Percentiles rank a stretch among this genome's conserved stretches.
These are phyloP conservation scores for Oxycera nigricornis DNA, from an alignment of 2,888 invertebrate genomes.

Conservation along the genomic window DNA sequence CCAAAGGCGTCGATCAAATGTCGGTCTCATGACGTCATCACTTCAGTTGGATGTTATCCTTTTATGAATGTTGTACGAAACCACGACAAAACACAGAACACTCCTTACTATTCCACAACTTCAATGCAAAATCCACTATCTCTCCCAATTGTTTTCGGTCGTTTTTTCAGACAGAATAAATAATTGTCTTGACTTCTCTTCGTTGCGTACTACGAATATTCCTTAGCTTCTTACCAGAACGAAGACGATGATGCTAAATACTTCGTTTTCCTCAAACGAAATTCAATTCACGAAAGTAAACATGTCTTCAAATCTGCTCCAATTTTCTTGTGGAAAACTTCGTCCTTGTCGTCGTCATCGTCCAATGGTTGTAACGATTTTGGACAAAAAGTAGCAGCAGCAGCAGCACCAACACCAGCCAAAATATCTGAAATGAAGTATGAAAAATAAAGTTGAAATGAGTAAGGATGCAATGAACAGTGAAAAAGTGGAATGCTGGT, in stretches of 20 bases:
- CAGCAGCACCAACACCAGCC: no score
- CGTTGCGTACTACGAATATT: no score
- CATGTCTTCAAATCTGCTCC: neutral
- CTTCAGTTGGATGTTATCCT: constrained; percentile 52
- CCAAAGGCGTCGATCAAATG: constrained; percentile 63
- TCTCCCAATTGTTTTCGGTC: no score
- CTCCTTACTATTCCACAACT: neutral
- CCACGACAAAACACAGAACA: neutral
- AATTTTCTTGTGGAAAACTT: no score
- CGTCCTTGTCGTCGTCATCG: neutral
- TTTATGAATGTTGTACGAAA: constrained; percentile 33
- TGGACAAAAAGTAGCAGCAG: no score
- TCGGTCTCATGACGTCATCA: constrained; percentile 64
- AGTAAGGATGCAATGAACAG: neutral
- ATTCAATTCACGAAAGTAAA: neutral
- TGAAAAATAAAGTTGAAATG: constrained; percentile 1
- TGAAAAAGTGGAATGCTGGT: neutral
- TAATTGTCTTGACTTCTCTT: no score
- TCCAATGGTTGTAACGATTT: no score
- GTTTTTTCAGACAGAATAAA: no score
- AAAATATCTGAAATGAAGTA: constrained; percentile 12
- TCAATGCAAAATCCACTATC: no score
- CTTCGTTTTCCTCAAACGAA: neutral
- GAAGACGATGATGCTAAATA: no score
- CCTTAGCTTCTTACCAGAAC: no score